Evolutionary conservation across 2,797 vertebrate genomes (phyloP).

Genomic region (Poeciliopsis infans): DNA sequence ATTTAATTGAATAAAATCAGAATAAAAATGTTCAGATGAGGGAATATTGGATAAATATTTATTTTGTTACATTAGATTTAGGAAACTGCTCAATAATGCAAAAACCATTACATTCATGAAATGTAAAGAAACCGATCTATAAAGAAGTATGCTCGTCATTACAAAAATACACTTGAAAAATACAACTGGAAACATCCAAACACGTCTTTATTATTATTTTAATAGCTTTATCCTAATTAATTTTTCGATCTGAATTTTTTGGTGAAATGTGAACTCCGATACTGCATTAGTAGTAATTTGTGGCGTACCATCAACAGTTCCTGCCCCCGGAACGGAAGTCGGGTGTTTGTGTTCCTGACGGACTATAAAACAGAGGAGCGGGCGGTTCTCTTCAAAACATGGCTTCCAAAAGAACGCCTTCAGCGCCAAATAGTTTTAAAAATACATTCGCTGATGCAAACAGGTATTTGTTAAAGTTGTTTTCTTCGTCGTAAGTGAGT

Average conservation of each 20-base stretch:
- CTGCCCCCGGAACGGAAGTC: conserved; percentile 24
- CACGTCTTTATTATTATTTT: background rate
- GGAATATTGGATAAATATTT: background rate
- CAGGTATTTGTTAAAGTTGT: conserved; percentile 39
- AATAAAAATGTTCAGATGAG: background rate
- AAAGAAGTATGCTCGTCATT: background rate
- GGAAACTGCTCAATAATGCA: background rate
- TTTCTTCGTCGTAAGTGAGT: rapidly evolving
- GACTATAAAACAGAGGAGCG: background rate
- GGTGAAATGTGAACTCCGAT: background rate
- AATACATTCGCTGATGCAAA: conserved; percentile 33
- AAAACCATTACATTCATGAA: background rate
- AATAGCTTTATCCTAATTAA: background rate
- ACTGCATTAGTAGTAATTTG: background rate
- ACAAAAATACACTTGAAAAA: background rate
- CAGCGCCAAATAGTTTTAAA: conserved; percentile 36
- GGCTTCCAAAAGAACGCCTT: conserved; percentile 68
- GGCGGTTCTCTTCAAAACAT: conserved; percentile 68
- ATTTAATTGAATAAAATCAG: background rate
- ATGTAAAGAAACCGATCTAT: background rate
- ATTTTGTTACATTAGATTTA: background rate
- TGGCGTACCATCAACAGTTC: background rate
- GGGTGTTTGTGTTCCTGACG: conserved; percentile 35
- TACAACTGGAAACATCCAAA: background rate
- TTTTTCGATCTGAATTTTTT: background rate